Conservation (phyloP, 2,888 invertebrate species). For the Branchipolynoe longqiensis region DNA sequence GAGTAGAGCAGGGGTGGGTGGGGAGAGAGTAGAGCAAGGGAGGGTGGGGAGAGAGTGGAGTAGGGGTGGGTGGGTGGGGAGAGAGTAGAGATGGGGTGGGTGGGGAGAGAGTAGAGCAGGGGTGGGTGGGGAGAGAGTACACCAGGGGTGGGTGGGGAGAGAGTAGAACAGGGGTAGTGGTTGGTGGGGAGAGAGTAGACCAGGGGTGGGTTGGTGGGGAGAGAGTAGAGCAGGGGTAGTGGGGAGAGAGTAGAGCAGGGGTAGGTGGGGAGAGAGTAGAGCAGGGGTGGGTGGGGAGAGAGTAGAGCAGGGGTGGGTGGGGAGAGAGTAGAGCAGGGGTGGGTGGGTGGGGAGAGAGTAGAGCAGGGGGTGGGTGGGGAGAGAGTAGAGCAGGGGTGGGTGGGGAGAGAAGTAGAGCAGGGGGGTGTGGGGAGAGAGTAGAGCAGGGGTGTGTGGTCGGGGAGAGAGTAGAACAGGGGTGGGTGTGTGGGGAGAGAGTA, state of each 20-base stretch:
- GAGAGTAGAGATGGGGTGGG: background rate
- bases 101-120: background rate
- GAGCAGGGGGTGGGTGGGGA: no score
- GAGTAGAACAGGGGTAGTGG: constrained; percentile 5
- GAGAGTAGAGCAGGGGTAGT: background rate
- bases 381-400: no score
- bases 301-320: background rate
- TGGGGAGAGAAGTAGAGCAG: background rate
- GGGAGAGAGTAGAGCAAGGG: background rate
- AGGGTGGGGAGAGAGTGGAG: background rate
- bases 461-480: background rate
- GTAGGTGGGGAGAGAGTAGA: background rate
- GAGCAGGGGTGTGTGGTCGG: no score
- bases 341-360: background rate
- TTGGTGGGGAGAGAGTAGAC: no score
- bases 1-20: background rate
- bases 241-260: background rate
- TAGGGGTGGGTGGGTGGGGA: background rate
- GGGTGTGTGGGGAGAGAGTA: background rate
- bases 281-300: background rate
- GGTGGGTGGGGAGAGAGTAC: no score
- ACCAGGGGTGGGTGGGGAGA: background rate
- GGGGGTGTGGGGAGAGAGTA: background rate
- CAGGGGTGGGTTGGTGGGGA: background rate
- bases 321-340: background rate